Percentiles rank a stretch among this genome's conserved stretches.
Evolutionary conservation across 2,113 vertebrate species (phyloP).

Genomic region (Accipiter cooperii): DNA sequence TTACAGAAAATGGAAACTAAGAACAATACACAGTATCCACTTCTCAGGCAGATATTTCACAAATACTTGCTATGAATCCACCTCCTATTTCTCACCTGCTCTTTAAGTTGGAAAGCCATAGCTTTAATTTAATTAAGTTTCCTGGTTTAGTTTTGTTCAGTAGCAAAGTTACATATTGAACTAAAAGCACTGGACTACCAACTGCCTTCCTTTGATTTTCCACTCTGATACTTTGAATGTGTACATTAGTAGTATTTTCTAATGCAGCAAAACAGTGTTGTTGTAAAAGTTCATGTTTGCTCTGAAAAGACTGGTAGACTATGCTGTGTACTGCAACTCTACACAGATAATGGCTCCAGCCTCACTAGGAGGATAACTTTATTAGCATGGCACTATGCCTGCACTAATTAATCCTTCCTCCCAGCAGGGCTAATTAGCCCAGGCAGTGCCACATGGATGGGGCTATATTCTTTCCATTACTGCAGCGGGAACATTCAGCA

Average conservation of each 20-base stretch:
- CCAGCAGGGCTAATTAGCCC: conserved; percentile 13
- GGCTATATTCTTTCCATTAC: background rate
- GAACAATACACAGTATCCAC: background rate
- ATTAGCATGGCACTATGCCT: conserved; percentile 7
- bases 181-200: background rate
- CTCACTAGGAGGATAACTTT: conserved; percentile 5
- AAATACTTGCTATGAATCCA: background rate
- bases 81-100: background rate
- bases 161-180: background rate
- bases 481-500: background rate
- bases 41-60: background rate
- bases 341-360: background rate
- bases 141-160: background rate
- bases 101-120: background rate
- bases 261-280: background rate
- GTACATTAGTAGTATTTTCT: background rate
- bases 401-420: conserved; percentile 20
- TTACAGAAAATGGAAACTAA: background rate
- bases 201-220: background rate
- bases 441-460: background rate
- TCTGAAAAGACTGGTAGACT: background rate
- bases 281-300: background rate
- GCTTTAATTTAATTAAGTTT: background rate
- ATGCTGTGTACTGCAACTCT: background rate
- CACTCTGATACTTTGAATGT: background rate